phyloP scores from a whole-genome alignment of 1,140 invertebrate species.

The Neelides sp. region DNA sequence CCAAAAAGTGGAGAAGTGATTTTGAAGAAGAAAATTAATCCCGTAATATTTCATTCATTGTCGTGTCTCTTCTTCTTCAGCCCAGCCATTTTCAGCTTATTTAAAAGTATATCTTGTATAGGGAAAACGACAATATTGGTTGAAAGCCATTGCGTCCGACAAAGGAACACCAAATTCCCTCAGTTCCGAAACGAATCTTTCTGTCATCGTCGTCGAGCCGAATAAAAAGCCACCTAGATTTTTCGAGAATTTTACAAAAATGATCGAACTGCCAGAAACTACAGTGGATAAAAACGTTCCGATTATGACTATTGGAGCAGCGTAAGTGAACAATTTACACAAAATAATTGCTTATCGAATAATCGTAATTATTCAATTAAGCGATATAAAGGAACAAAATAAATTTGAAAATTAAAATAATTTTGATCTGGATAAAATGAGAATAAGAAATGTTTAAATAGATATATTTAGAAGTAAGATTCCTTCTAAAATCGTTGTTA shows the following conservation, averaged over 20 bases:
- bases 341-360: no score
- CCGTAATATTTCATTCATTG: conserved; percentile 8
- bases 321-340: no score
- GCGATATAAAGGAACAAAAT: no score
- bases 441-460: no score
- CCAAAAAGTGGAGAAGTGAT: conserved; percentile 62
- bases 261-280: conserved; percentile 58
- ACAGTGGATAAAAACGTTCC: conserved; percentile 51
- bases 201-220: conserved; percentile 71
- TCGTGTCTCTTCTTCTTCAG: no score
- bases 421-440: no score
- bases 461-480: no score
- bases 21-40: conserved; percentile 53
- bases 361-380: no score
- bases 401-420: no score
- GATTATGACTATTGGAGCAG: conserved; percentile 54
- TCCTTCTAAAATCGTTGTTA: no score
- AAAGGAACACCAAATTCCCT: conserved; percentile 48
- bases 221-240: conserved; percentile 73
- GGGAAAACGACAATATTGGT: conserved; percentile 52
- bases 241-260: conserved; percentile 41
- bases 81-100: no score
- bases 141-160: conserved; percentile 63
- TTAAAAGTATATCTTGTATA: no score
- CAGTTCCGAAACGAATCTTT: conserved; percentile 54